Evolutionary conservation across 1,140 invertebrate species (phyloP), one percentile per base, ranked within the genome.

Genomic region (Aphidius gifuensis): DNA sequence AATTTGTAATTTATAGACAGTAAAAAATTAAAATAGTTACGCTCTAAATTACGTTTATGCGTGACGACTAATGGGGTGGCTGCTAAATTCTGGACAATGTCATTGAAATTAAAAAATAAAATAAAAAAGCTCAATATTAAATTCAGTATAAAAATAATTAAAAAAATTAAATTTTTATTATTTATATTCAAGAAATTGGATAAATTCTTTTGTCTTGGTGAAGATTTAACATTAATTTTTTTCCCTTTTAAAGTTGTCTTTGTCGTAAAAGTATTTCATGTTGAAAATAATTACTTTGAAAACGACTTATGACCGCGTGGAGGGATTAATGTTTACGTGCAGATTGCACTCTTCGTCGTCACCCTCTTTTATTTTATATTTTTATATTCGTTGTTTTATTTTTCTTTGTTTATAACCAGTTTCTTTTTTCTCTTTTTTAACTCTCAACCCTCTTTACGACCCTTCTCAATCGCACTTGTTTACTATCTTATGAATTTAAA

Each of bases 221-320:
- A 53, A 21, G 48, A 55, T 61, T 46, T 54, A 61, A 51, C 43
- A 51, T 32, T 47, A 32, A 32, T 32, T 32, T 32, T 32, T 32
- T 32, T 32, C 23, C 49, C 50, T 45, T 40, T 21, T 40, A 46
- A 44, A 48, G 47, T 58, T 64, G 66, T 65, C 43, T 48, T 55
- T 58, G 58, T 58, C 67, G 66, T 69, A 69, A 69, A 71, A 69
- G 64, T 69, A 49, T 57, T 62, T 67, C 69, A 60, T 68, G 70
- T 69, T 71, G 67, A 69, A 71, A 69, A 69, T 68, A 71, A 71
- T 69, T 69, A 66, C 62, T 62, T 66, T 62, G 62, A 65, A 67
- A 67, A 62, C 61, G 64, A 62, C 62, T 43, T 51, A 46, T 38
- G 53, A 42, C 61, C 47, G 58, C 49, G 23, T 32, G 23, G 23